Base-by-base conservation (phyloP, 2,888 invertebrate species). In the Geophilus truncorum region DNA sequence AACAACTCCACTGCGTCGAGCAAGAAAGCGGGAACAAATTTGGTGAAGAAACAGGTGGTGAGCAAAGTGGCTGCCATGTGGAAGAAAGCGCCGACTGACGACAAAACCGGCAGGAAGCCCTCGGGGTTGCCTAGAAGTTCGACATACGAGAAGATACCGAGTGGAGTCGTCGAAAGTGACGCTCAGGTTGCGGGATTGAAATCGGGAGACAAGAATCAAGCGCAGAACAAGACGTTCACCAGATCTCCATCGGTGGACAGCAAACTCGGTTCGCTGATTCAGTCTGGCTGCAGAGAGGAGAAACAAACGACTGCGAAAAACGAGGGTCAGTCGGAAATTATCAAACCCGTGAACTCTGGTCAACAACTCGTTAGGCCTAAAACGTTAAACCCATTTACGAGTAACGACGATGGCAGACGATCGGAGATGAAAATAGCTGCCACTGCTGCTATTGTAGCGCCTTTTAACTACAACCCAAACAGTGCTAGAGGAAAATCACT, bases 41-140 rank as follows among this genome's bases (percentile, higher is more conserved):
- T 70, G 18, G 80, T 30, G 10, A 92, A 86, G 81, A 87, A 86
- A 80, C 92, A 92, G 40, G 91, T 92, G 0, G 92, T 92, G 12
- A 94, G 94, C 86, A 93, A 93, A 86, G 93, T 94, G 80, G 93
- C 94, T 0, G 92, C 90, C 84, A 87, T 94, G 18, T 94, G 94
- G 94, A 93, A 92, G 85, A 92, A 90, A 85, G 93, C 93, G 0
- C 93, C 93, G 84, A 91, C 40, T 7, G 62, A 75, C 7, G n/a
- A 25, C 2, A 45, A 32, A 10, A 25, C 18, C 7, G 62, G 77
- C 1, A 78, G 23, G n/a, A 28, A n/a, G 9, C 34, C 51, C 4
- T 45, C 51, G 28, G 75, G 70, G 21, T 18, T 78, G 32, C 30
- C 34, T 10, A 77, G 78, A n/a, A 87, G 87, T 83, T 86, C 86